Evolutionary conservation across 2,113 vertebrate genomes (phyloP).

Genomic region (Ammodramus savannarum): DNA sequence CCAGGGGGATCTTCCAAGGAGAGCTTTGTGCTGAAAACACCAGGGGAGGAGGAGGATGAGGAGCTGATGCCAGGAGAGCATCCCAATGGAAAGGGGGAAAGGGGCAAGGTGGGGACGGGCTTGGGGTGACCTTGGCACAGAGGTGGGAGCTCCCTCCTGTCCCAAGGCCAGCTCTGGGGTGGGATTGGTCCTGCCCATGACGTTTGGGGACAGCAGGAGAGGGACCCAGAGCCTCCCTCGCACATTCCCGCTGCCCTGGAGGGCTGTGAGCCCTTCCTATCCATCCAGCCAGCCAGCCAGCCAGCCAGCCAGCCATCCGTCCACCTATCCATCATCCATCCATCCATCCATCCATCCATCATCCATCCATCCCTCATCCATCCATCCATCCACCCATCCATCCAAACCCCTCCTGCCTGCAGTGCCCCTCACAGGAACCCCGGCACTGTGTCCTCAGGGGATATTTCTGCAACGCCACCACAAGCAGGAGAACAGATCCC

Average conservation of each 20-base stretch:
- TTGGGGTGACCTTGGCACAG: not conserved
- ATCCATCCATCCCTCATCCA: too few relatives aligned
- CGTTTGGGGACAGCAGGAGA: not conserved
- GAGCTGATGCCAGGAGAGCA: not conserved
- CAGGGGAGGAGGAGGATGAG: not conserved
- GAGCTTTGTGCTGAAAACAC: not conserved
- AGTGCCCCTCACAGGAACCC: not conserved
- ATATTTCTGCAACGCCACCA: not conserved
- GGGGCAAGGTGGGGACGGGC: not conserved
- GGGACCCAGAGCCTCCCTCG: not conserved
- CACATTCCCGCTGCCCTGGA: fast-evolving
- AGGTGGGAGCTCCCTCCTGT: not conserved
- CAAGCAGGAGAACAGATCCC: not conserved
- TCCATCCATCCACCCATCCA: too few relatives aligned
- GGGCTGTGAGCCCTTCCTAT: not conserved
- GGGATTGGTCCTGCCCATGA: not conserved
- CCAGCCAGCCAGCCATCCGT: too few relatives aligned
- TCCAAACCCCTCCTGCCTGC: not conserved
- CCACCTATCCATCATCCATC: too few relatives aligned
- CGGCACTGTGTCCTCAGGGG: not conserved
- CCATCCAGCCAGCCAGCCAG: not conserved
- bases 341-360: too few relatives aligned
- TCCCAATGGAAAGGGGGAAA: not conserved
- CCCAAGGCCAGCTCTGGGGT: not conserved
- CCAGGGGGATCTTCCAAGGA: not conserved